Evolutionary conservation across 1,140 invertebrate genomes (phyloP).

Genomic region (Zaprionus capensis): DNA sequence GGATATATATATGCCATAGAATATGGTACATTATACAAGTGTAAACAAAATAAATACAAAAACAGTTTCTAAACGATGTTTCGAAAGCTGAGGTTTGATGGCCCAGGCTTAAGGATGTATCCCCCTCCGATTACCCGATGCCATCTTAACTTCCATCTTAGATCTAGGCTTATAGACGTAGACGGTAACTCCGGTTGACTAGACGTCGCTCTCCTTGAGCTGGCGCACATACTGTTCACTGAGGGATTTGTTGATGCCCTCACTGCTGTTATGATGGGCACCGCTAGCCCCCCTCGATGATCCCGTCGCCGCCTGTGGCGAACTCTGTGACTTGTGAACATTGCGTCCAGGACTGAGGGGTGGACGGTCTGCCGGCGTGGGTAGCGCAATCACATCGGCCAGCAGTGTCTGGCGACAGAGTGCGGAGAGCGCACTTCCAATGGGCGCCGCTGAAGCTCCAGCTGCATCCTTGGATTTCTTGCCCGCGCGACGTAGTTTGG

Average conservation of each 20-base stretch:
- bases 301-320: conserved; percentile 60
- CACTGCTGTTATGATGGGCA: conserved; percentile 20
- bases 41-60: conserved; percentile 33
- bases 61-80: conserved; percentile 17
- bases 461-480: conserved; percentile 67
- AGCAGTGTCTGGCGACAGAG: conserved; percentile 74
- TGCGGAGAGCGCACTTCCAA: conserved; percentile 64
- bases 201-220: conserved; percentile 78
- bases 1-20: background rate
- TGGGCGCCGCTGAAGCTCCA: background rate
- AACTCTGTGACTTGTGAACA: conserved; percentile 75
- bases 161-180: conserved; percentile 51
- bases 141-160: conserved; percentile 33
- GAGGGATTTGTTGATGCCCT: conserved; percentile 71
- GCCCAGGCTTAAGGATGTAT: background rate
- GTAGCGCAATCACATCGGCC: conserved; percentile 68
- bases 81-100: conserved; percentile 12
- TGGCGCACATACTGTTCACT: conserved; percentile 80
- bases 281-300: background rate
- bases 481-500: conserved; percentile 86
- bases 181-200: conserved; percentile 41
- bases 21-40: conserved; percentile 20
- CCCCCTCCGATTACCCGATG: background rate
- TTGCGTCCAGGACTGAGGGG: conserved; percentile 56
- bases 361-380: conserved; percentile 49